Base-by-base conservation (phyloP, 92 coral and sea anemone species). In the Pocillopora meandrina region DNA sequence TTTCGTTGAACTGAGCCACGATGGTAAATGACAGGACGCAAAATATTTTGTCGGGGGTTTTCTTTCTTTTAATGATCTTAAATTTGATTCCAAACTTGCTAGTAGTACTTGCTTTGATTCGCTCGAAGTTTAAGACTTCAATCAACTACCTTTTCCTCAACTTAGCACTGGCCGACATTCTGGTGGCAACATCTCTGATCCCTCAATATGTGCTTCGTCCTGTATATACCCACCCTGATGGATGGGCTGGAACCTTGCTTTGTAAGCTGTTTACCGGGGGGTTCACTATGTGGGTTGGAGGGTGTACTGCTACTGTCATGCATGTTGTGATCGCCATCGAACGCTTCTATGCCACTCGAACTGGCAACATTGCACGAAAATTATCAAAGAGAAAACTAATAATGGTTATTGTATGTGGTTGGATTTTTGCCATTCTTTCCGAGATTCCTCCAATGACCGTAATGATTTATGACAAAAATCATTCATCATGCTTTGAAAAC, bases 81-180 rank as follows among this genome's bases (percentile, higher is more conserved):
- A 72, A 72, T 42, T 58, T 89, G 17, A 75, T 55, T 21, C 86
- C 77, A 15, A 89, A 89, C 82, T 1, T 74, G 18, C 33, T 89
- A 34, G 92, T 89, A 14, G 70, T 84, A 12, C 69, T 80, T 34
- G 86, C 79, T 1, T 79, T 89, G 10, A 63, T 74, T 11, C 86
- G 81, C 16, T 79, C 56, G 60, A 84, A 73, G 49, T n/a, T 60
- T 11, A 65, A 64, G 86, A 80, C 89, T 33, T 69, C 92, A 12
- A 89, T 89, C 89, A 89, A 89, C 74, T 74, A 72, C 67, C 89
- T 89, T 70, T 84, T 89, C 74, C 82, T 89, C 71, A 89, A 83
- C 81, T 76, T 89, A 16, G 92, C 92, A 11, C 42, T 89, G 66
- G 61, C 92, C n/a, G 92, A 89, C 85, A 79, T 85, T 66, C 63